These are phyloP conservation scores for Prunella strophiata DNA, from an alignment of 2,797 vertebrate species.

Conservation along the genomic window DNA sequence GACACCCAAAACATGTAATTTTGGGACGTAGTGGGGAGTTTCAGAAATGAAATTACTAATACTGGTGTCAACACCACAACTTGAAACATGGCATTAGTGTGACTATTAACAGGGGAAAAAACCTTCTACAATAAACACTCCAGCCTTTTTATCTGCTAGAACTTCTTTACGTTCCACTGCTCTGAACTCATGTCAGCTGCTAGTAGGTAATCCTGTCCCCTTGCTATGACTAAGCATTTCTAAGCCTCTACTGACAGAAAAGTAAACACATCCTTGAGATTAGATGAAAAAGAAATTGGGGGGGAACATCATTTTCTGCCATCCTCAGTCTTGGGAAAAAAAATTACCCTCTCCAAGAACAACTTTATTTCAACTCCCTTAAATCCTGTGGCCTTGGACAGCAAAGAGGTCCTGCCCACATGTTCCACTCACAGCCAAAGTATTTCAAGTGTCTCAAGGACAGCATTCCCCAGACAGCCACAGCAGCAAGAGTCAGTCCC, in stretches of 20 bases:
- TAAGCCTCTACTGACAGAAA: not conserved
- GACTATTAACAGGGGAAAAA: not conserved
- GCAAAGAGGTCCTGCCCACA: not conserved
- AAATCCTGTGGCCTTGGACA: not conserved
- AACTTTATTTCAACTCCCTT: not conserved
- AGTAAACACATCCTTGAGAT: not conserved
- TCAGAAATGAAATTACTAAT: not conserved
- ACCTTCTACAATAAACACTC: not conserved
- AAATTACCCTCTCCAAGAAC: not conserved
- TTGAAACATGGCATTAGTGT: not conserved
- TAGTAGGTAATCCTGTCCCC: not conserved
- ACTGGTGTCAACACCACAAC: not conserved
- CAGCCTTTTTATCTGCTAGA: not conserved
- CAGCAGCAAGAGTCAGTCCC: rapidly evolving
- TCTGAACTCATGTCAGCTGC: not conserved
- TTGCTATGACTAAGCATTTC: not conserved
- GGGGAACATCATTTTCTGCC: not conserved
- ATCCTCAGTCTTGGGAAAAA: not conserved
- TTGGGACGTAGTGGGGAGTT: not conserved
- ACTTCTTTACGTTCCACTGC: not conserved
- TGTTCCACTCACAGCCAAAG: not conserved
- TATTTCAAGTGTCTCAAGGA: not conserved
- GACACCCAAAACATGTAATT: not conserved
- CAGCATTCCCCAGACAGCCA: not conserved
- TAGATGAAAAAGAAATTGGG: not conserved